Base-by-base conservation (phyloP, 92 coral and sea anemone species). In the Porites lobata region DNA sequence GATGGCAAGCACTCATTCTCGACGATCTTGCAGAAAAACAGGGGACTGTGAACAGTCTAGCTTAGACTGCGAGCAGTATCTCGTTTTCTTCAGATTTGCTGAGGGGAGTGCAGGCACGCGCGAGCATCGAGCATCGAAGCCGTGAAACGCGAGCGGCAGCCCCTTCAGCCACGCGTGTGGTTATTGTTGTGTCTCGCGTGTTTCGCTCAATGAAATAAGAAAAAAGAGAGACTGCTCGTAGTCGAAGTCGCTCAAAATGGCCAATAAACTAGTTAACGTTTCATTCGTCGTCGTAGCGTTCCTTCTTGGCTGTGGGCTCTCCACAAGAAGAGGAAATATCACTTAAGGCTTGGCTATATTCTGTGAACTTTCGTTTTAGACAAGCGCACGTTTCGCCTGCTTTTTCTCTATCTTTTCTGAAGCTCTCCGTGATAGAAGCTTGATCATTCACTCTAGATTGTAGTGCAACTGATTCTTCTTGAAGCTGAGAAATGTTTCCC, bases 291-390 rank as follows among this genome's bases (percentile, higher is more conserved):
- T 84, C 87, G 15, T 14, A 43, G 29, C 87, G 72, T 63, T 84
- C 87, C 65, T 50, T 74, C 32, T 84, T 84, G 22, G 80, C 73
- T 24, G 18, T 73, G 3, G 47, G 20, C 24, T 52, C 72, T 1
- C 22, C 80, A 63, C 72, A 74, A 64, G 80, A 24, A 3, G 78
- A 75, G 43, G 71, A 12, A 84, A 90, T 90, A 20, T 90, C 93
- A 57, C 74, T 90, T 38, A 90, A 65, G 2, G 93, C 93, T 62
- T 80, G 85, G 75, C 85, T 88, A 12, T 90, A 90, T 69, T 90
- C 93, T n/a, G 83, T 66, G 59, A 90, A 66, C 54, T 86, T 90
- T 43, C 93, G 84, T 32, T 90, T 90, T 8, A 90, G 70, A 70
- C 75, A 62, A 9, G 10, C 19, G 65, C 85, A 90, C 24, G 65